Percentiles rank a stretch among this genome's conserved stretches.
Evolutionary conservation across 2,113 vertebrate genomes (phyloP).

Genomic region (Gavia stellata): DNA sequence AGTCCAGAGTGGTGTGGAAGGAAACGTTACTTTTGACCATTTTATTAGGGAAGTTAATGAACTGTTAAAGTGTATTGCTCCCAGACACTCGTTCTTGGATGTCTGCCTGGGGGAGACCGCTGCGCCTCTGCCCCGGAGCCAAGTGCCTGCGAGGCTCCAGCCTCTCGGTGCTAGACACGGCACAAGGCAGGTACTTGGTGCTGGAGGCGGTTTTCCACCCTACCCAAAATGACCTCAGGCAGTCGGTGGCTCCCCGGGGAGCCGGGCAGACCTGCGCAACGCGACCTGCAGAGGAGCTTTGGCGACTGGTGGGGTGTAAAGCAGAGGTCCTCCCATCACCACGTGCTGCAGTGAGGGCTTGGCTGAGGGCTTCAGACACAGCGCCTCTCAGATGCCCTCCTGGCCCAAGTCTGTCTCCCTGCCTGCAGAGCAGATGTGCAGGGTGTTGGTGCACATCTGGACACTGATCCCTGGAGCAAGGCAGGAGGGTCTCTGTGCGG

Average conservation of each 20-base stretch:
- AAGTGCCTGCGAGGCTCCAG: not conserved
- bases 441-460: not conserved
- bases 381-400: not conserved
- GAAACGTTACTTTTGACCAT: not conserved
- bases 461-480: not conserved
- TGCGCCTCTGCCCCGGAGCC: not conserved
- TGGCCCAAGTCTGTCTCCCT: not conserved
- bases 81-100: not conserved
- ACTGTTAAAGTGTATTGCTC: not conserved
- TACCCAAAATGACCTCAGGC: not conserved
- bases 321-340: not conserved
- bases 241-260: rapidly evolving
- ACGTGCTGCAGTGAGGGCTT: not conserved
- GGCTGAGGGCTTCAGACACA: not conserved
- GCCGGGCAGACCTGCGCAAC: not conserved
- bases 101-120: not conserved
- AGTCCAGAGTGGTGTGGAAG: not conserved
- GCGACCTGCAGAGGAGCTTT: not conserved
- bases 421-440: not conserved
- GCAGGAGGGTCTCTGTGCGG: not conserved
- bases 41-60: not conserved
- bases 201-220: not conserved
- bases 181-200: not conserved
- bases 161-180: not conserved
- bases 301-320: not conserved